Evolutionary conservation across 2,797 vertebrate genomes (phyloP).

Genomic region (Myioborus miniatus): DNA sequence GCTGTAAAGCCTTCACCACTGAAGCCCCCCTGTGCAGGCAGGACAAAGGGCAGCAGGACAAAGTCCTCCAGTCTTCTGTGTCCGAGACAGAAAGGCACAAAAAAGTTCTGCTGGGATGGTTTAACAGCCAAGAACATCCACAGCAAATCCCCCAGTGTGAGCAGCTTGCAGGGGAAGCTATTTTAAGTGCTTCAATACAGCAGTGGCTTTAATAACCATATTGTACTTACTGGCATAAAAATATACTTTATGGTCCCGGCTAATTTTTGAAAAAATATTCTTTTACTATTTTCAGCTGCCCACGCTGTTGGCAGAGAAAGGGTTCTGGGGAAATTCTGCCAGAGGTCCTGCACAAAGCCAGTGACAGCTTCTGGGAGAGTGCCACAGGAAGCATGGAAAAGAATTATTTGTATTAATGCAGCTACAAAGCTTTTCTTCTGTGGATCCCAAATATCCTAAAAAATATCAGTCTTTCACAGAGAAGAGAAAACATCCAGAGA

Average conservation of each 20-base stretch:
- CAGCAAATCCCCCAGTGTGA: neutral
- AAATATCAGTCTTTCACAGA: neutral
- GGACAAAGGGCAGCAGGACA: neutral
- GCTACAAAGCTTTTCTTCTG: neutral
- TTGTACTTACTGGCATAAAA: neutral
- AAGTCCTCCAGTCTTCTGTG: neutral
- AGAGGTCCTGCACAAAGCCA: neutral
- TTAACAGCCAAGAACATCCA: neutral
- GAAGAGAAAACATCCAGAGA: neutral
- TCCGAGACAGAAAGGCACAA: neutral
- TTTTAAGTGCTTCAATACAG: neutral
- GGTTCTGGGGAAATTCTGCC: neutral
- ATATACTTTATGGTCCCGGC: neutral
- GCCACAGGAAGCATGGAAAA: neutral
- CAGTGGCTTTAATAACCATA: neutral
- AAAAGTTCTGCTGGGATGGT: neutral
- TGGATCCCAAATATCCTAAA: neutral
- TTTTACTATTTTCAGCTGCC: neutral
- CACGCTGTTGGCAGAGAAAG: neutral
- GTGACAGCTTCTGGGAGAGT: neutral
- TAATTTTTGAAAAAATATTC: neutral
- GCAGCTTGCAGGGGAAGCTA: neutral
- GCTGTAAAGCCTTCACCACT: neutral
- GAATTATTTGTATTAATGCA: neutral
- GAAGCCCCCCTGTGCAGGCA: neutral